Evolutionary conservation across 2,113 vertebrate genomes (phyloP), one percentile per base, ranked within the genome.

Genomic region (Oncorhynchus masou): DNA sequence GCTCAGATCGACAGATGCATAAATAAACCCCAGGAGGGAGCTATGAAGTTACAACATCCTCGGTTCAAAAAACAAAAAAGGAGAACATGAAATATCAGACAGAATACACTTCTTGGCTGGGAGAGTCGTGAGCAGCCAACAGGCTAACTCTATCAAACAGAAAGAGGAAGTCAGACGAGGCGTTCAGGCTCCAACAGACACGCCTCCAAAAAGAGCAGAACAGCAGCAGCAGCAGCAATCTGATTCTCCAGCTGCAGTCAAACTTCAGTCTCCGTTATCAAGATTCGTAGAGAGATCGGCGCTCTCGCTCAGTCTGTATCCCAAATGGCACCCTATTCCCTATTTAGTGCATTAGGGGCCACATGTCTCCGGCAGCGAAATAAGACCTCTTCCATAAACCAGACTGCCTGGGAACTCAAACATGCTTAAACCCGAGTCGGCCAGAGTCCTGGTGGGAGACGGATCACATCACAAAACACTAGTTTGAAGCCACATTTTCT

Each of bases 381-480:
- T 59, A 80, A 78, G 71, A 83, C 13, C 13, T 70, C 34, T 49
- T 49, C 69, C 79, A 83, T 71, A 85, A 86, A 91, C 86, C 81
- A 82, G 85, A 66, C 78, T 4, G 57, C 69, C 77, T 31, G 70
- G 72, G 81, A 80, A 16, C 54, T 25, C 68, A 79, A 19, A 64
- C 79, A 71, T 84, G 78, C 82, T 85, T 86, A 88, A 85, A 87
- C 81, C 84, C 81, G 84, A 84, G 81, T 20, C 75, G 7, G 39
- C 39, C 39, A n/a, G 29, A 60, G 68, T 73, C 80, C 34, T 75
- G 48, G 71, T 79, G 57, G 66, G 54, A 79, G 67, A 39, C 65
- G 74, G 51, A 75, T 75, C 31, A 54, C 68, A 39, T 73, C 65
- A 31, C 64, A 22, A n/a, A 45, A 59, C 67, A 13, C 59, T 22